Conservation (phyloP, 2,113 vertebrate genomes). For the Eudyptes chrysolophus region DNA sequence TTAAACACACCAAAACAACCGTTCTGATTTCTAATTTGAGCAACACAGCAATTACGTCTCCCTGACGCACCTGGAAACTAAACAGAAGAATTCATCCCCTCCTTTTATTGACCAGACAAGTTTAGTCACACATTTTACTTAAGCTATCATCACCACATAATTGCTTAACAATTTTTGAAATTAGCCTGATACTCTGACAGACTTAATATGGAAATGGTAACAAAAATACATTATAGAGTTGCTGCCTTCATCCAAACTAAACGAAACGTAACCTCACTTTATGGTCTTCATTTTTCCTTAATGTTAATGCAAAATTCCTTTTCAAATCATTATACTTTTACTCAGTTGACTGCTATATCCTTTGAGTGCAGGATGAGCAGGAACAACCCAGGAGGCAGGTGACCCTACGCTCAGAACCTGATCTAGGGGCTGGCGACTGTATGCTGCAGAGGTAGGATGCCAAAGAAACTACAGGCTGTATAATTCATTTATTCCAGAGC, state of each 20-base stretch:
- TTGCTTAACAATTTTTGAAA: slow-evolving; percentile 19
- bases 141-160: slow-evolving; percentile 4
- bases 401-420: background rate
- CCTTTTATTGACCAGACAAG: slow-evolving; percentile 3
- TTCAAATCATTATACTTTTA: background rate
- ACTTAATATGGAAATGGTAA: background rate
- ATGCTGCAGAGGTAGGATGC: background rate
- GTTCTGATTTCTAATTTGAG: background rate
- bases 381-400: background rate
- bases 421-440: background rate
- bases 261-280: background rate
- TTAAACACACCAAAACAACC: background rate
- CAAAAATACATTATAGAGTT: background rate
- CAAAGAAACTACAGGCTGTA: background rate
- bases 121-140: slow-evolving; percentile 1
- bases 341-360: background rate
- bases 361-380: background rate
- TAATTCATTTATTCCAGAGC: background rate
- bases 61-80: slow-evolving; percentile 15
- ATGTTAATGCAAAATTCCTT: background rate
- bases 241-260: background rate
- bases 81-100: background rate
- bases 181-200: background rate
- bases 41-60: background rate
- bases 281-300: background rate